These are phyloP conservation scores for Atlantisia rogersi DNA, from an alignment of 2,113 vertebrate species.

Conservation along the genomic window DNA sequence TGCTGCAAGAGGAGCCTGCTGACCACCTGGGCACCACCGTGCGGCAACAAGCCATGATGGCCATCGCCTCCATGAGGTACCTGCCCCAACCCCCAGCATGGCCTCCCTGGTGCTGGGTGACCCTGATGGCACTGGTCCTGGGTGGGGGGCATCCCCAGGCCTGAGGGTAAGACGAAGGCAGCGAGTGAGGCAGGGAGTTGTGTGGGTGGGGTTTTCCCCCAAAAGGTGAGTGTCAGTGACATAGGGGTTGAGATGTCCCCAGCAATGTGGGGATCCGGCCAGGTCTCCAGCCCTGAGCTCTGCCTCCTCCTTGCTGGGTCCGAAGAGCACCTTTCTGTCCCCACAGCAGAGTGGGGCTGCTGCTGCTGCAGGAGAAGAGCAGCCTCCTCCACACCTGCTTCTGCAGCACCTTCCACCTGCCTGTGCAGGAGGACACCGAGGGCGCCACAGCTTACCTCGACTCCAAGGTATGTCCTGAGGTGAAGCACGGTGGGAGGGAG, in stretches of 20 bases:
- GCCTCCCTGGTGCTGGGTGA: accelerated
- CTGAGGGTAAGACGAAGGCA: background rate
- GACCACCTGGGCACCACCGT: background rate
- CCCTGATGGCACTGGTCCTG: accelerated
- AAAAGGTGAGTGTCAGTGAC: background rate
- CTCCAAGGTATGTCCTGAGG: background rate
- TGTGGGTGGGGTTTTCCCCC: background rate
- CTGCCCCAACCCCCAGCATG: background rate
- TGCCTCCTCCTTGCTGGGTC: background rate
- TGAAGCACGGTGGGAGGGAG: accelerated
- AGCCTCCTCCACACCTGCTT: background rate
- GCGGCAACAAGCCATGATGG: background rate
- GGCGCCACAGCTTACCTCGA: background rate
- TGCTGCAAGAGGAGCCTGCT: background rate
- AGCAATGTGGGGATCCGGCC: accelerated
- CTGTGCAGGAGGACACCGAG: background rate
- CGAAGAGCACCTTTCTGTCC: background rate
- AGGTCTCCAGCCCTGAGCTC: background rate
- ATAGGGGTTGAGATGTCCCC: background rate
- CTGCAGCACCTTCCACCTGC: background rate
- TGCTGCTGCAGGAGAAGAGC: background rate
- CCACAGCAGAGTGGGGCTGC: background rate
- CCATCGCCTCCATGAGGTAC: background rate
- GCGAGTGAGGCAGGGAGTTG: background rate
- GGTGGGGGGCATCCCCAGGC: too few relatives aligned